Percentiles rank a stretch among this genome's conserved stretches.
These are phyloP conservation scores for Cacoxenus indagator DNA, from an alignment of 2,888 invertebrate genomes.

Conservation along the genomic window DNA sequence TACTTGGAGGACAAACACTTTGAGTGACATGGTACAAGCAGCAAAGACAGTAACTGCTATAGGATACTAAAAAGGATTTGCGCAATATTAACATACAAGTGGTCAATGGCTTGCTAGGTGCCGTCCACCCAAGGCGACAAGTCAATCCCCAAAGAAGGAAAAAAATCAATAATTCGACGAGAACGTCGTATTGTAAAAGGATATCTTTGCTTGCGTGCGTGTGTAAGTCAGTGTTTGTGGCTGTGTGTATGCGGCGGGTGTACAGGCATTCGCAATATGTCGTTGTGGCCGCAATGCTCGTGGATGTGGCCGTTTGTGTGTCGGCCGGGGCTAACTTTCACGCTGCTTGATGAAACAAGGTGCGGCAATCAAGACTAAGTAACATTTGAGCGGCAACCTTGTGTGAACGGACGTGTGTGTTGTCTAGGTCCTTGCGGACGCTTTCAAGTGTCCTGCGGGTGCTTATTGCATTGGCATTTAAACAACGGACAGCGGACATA, in stretches of 20 bases:
- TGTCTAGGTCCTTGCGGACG: conserved; percentile 17
- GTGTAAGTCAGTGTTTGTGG: not conserved
- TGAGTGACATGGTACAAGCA: conserved; percentile 8
- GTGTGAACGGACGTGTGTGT: not conserved
- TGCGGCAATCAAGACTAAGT: not conserved
- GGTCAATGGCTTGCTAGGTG: not conserved
- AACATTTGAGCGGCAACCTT: not conserved
- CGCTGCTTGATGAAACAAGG: not conserved
- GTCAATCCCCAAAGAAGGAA: not conserved
- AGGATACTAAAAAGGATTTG: conserved; percentile 34
- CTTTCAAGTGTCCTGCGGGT: conserved; percentile 5
- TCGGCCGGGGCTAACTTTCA: not conserved
- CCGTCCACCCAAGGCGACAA: not conserved
- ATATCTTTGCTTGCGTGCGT: conserved; percentile 33
- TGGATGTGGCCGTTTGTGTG: not conserved
- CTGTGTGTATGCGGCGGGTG: not conserved
- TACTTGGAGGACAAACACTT: conserved; percentile 1
- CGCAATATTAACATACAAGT: conserved; percentile 24
- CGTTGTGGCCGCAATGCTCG: conserved; percentile 2
- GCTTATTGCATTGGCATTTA: not conserved
- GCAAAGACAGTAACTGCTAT: not conserved
- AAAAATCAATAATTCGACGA: not conserved
- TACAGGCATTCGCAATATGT: conserved; percentile 25
- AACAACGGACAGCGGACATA: not conserved
- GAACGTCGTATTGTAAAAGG: conserved; percentile 50